A percentile compares a stretch with the other conserved stretches of the same genome.
These are phyloP conservation scores for Matsumurasca onukii DNA, from an alignment of 1,140 invertebrate species.

Conservation along the genomic window DNA sequence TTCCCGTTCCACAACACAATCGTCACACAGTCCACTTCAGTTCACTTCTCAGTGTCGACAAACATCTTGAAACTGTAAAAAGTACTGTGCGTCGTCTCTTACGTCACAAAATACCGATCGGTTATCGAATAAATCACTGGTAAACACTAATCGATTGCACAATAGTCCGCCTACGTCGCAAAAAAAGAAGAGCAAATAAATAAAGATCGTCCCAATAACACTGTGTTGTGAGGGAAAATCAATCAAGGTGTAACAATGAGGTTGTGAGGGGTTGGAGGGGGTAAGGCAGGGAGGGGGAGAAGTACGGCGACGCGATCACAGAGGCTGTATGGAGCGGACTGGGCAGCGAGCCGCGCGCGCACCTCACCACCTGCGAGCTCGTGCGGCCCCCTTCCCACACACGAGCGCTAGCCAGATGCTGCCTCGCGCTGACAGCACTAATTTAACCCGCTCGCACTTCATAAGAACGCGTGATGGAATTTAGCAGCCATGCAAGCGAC, in stretches of 20 bases:
- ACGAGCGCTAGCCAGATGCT: too few relatives aligned
- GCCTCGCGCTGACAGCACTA: conserved; percentile 19
- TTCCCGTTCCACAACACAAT: too few relatives aligned
- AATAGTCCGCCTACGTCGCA: background rate
- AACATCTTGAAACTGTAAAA: too few relatives aligned
- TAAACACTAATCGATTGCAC: background rate
- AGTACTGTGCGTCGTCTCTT: background rate
- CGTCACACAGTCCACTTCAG: too few relatives aligned
- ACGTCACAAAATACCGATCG: background rate
- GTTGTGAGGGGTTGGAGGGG: background rate
- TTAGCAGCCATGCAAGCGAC: conserved; percentile 9
- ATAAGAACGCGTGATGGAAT: conserved; percentile 29
- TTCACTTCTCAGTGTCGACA: too few relatives aligned
- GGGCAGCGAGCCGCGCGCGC: background rate
- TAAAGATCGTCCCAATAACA: background rate
- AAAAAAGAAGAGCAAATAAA: background rate
- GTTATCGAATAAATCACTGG: background rate
- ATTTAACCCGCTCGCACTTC: conserved; percentile 29
- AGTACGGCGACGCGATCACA: background rate
- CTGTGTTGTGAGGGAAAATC: background rate
- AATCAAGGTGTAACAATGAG: background rate
- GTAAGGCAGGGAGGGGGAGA: conserved; percentile 8
- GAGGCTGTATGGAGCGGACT: background rate
- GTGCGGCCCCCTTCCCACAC: too few relatives aligned
- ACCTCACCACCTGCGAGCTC: background rate